Base-by-base conservation (phyloP, 2,113 vertebrate species). In the Crotalus horridus region DNA sequence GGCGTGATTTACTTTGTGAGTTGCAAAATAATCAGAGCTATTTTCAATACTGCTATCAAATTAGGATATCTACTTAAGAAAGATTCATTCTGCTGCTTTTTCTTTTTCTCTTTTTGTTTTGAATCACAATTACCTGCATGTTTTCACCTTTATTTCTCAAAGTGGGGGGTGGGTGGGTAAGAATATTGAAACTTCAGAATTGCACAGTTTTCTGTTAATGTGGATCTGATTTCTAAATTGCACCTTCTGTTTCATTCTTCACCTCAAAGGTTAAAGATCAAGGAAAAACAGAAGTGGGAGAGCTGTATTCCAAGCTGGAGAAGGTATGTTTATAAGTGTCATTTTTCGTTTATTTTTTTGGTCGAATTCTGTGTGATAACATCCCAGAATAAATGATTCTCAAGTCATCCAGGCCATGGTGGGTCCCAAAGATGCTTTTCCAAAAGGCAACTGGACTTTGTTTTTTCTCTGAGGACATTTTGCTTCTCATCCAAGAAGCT, bases 191-290 rank as follows among this genome's bases (percentile, higher is more conserved):
- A 24, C 10, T 59, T 11, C 24, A 53, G 15, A 54, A 55, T 9
- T 24, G 15, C 48, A 5, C 33, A 39, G 1, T 33, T 51, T 92
- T 64, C 58, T 26, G 1, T 26, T 59, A 29, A 59, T 53, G 1
- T 51, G 69, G 20, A 59, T 86, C 11, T 2, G 55, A 24, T 39
- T 87, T 69, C 90, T 95, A 92, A 91, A 89, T 96, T 94, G 51
- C 5, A 89, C 91, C 9, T 95, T 64, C 59, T 96, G 26, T 97
- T 86, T 26, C 39, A 15, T 97, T 94, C 96, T 48, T 97, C 95
- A 95, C 95, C 94, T 96, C 96, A 93, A 97, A 99, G 99, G 98
- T 98, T 85, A 99, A 99, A 97, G 99, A 99, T 94, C 99, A 99
- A 97, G 98, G 99, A 0, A 99, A 99, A 96, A 98, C 97, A 87